Evolutionary conservation across 2,797 vertebrate genomes (phyloP).

Genomic region (Trematomus bernacchii): DNA sequence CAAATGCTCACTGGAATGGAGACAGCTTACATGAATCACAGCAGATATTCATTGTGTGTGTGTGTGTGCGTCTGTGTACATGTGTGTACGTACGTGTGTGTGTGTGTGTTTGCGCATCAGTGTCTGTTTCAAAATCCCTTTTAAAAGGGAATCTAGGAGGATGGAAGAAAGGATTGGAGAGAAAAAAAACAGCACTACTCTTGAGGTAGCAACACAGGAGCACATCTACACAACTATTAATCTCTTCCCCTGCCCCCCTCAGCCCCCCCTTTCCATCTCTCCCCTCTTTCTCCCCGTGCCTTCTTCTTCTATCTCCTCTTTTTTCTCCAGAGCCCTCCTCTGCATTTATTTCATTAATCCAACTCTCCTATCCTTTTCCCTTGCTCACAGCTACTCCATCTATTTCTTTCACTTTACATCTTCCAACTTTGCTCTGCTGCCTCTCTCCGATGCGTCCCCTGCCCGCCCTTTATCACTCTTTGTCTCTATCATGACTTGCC

Average conservation of each 20-base stretch:
- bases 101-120: slow-evolving; percentile 25
- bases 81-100: slow-evolving; percentile 26
- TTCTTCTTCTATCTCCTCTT: slow-evolving; percentile 62
- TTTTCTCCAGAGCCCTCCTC: slow-evolving; percentile 75
- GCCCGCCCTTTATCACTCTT: slow-evolving; percentile 64
- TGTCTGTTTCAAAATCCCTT: slow-evolving; percentile 68
- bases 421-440: slow-evolving; percentile 44
- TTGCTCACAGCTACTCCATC: slow-evolving; percentile 63
- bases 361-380: slow-evolving; percentile 67
- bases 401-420: slow-evolving; percentile 75
- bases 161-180: slow-evolving; percentile 74
- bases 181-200: slow-evolving; percentile 79
- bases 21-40: slow-evolving; percentile 83
- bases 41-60: slow-evolving; percentile 73
- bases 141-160: slow-evolving; percentile 74
- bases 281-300: slow-evolving; percentile 57
- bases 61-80: slow-evolving; percentile 50
- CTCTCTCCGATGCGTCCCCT: slow-evolving; percentile 24
- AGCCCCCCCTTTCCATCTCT: slow-evolving; percentile 63
- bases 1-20: slow-evolving; percentile 81
- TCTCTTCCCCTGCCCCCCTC: slow-evolving; percentile 68
- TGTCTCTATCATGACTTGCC: slow-evolving; percentile 66
- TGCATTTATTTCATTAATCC: slow-evolving; percentile 82
- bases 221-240: slow-evolving; percentile 84
- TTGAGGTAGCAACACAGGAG: slow-evolving; percentile 78